Base-by-base conservation (phyloP, 2,888 invertebrate species). In the Andrena marginata region DNA sequence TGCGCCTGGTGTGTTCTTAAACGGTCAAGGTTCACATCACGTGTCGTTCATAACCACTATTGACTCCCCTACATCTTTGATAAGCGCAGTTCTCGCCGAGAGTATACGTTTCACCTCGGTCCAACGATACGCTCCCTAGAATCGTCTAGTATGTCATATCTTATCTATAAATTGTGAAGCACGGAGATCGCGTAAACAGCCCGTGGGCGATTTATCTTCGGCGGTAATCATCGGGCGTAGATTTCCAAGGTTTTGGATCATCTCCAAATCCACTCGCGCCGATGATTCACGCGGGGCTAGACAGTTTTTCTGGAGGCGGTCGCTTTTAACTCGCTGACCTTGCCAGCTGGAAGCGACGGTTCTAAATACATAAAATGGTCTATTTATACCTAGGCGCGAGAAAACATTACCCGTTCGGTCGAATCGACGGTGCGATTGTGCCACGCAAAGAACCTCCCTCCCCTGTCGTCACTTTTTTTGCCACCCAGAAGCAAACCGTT, bases 271-370 rank as follows among this genome's bases (percentile, higher is more conserved):
- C 10, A 74, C n/a, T 13, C 16, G 49, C 23, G 35, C 49, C 54
- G n/a, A 42, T 72, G 81, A 80, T 20, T 72, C 68, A 64, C 20
- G 6, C 23, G 48, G 60, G 4, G 60, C 4, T 31, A 49, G 69
- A 67, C 42, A 54, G 20, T 56, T 29, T 59, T 70, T 65, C 54
- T 26, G 31, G 42, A 63, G 63, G 31, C 13, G 16, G n/a, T 10
- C 26, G 26, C 26, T 59, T 33, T 29, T 2, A 20, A 51, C 42
- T 13, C 51, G 42, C 29, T 64, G 51, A 13, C 69, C 48, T 73
- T 69, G 60, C 51, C 51, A 51, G 69, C 16, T 54, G 56, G 33
- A 26, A 31, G 8, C 20, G 33, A 1, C 16, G 4, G 13, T 69
- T 59, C 10, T 54, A 56, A 31, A 51, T 63, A 62, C 13, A 59